These are phyloP conservation scores for Seriola aureovittata DNA, from an alignment of 2,113 vertebrate genomes.

Conservation along the genomic window DNA sequence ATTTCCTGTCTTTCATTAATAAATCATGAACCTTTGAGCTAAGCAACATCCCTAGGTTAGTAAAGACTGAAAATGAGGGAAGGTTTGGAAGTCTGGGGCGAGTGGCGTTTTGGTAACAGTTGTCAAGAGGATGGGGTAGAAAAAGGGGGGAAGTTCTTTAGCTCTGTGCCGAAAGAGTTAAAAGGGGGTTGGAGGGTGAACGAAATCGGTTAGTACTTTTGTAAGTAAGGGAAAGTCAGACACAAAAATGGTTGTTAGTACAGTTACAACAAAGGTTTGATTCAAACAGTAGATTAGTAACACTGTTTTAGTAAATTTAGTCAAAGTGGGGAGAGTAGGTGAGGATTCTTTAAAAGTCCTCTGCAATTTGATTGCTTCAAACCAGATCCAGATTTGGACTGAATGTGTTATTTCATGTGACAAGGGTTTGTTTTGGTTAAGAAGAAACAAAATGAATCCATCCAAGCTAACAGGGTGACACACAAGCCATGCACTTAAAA, in stretches of 20 bases:
- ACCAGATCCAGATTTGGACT: slow-evolving; percentile 79
- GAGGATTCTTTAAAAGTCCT: slow-evolving; percentile 82
- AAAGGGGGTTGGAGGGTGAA: slow-evolving; percentile 79
- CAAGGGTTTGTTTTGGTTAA: slow-evolving; percentile 76
- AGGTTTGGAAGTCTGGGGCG: background rate
- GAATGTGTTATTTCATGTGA: slow-evolving; percentile 78
- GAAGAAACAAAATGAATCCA: slow-evolving; percentile 82
- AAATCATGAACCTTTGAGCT: background rate
- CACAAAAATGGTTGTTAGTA: slow-evolving; percentile 92
- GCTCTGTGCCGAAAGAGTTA: slow-evolving; percentile 56
- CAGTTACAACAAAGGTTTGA: slow-evolving; percentile 87
- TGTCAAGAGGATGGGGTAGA: slow-evolving; percentile 22
- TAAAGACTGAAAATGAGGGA: slow-evolving; percentile 10
- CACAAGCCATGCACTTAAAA: slow-evolving; percentile 82
- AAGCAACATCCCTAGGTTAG: slow-evolving; percentile 49
- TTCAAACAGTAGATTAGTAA: slow-evolving; percentile 86
- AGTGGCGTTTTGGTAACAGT: slow-evolving; percentile 26
- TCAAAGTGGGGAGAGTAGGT: slow-evolving; percentile 59
- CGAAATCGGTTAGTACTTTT: slow-evolving; percentile 87
- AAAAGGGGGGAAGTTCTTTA: slow-evolving; percentile 11
- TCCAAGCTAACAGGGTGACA: slow-evolving; percentile 74
- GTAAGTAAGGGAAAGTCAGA: slow-evolving; percentile 88
- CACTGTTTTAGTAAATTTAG: slow-evolving; percentile 84
- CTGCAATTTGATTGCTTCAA: slow-evolving; percentile 81
- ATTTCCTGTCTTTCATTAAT: background rate